Evolutionary conservation across 2,797 vertebrate genomes (phyloP), one percentile per base, ranked within the genome.

Genomic region (Rachycentron canadum): DNA sequence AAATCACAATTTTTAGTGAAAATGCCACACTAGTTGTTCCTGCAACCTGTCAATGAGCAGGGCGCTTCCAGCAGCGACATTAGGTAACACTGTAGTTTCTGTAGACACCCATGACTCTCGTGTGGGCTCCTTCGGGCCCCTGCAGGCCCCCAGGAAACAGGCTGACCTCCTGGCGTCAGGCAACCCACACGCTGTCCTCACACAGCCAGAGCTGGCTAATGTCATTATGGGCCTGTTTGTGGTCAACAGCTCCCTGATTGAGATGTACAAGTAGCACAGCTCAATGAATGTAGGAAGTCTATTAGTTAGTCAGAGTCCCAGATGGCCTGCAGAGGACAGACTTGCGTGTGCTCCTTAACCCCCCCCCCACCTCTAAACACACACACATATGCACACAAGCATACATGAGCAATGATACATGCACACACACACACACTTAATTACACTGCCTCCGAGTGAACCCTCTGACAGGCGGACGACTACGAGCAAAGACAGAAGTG

Each of bases 201-300:
- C 86, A 85, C 87, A 88, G 87, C 91, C 91, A 92, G 89, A 89
- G 26, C 86, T 69, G 85, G 63, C 82, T 94, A 94, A 94, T 92
- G 86, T 93, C 93, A 95, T 96, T 95, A 95, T 47, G n/a, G 87
- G 87, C 85, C 83, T 89, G 89, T 90, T 93, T 92, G 93, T 85
- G 88, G 90, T 91, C 89, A 91, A 84, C 92, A 78, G 89, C 92
- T 92, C 92, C 88, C 82, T 92, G 93, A 93, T 89, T 81, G 91
- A 93, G 89, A 94, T 67, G 86, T 79, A 78, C 86, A 89, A 91
- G 86, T 70, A 81, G 85, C 30, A 60, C 83, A 84, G 86, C 82
- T 84, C 86, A 50, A 92, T 93, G 93, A 94, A 93, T 94, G 93
- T 91, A 93, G 93, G 91, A 94, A 89, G 92, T 94, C 93, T 94